Evolutionary conservation across 1,140 invertebrate species (phyloP), one percentile per base, ranked within the genome.

Genomic region (Himalopsyche phryganea): DNA sequence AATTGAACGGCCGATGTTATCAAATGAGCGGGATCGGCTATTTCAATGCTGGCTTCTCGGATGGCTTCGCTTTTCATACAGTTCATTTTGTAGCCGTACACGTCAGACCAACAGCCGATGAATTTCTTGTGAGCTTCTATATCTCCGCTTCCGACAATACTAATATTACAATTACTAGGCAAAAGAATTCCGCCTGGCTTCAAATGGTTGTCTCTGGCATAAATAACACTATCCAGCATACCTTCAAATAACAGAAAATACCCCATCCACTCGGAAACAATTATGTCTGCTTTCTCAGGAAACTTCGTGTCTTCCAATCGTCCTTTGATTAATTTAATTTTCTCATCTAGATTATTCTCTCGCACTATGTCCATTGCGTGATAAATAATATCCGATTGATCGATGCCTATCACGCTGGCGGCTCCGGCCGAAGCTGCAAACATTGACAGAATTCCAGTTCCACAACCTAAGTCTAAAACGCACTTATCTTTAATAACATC

Each of bases 191-290:
- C 84, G 48, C 85, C 86, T 57, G 82, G 72, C 50, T 82, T 88
- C 13, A 99, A 81, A 81, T 89, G 94, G 62, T 89, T 85, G 68
- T 99, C 91, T 69, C 96, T 83, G 1, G 96, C 96, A 76, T 86
- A 87, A 28, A 99, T 82, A 15, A 95, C 85, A 71, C 89, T 91
- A 69, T 98, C 93, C 28, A 99, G 73, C 97, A 99, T 99, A 15
- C 94, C 96, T 79, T 99, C 97, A 70, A 98, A 98, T 6, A 99
- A 80, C 40, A 99, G 77, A 75, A 98, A 98, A 77, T 98, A 98
- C 3, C 97, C 97, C 97, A 99, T 99, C 97, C 97, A 99, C 77
- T 99, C 97, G 4, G 94, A 97, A 23, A 99, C 88, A 65, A 98
- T 96, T 17, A 98, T 86, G 73, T 99, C 96, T 14, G 97, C 93